A percentile compares a stretch with the other conserved stretches of the same genome.
Conservation (phyloP, 2,113 vertebrate genomes). For the Coregonus clupeaformis region DNA sequence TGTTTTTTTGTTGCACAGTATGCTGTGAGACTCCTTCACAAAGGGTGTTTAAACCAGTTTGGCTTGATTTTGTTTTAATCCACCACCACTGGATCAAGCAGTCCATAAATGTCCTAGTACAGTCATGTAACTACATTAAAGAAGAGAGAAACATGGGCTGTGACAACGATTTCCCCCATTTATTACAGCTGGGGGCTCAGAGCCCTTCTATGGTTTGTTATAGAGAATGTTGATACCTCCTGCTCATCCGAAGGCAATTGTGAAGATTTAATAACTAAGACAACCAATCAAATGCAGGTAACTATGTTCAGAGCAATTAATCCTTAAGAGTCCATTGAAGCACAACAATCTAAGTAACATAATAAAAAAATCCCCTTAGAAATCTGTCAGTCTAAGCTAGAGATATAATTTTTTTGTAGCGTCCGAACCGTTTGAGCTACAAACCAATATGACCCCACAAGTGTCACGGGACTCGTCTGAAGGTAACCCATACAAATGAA, state of each 20-base stretch:
- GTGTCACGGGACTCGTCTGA: too few relatives aligned
- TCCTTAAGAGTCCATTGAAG: background rate
- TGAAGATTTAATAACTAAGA: conserved; percentile 23
- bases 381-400: too few relatives aligned
- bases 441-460: too few relatives aligned
- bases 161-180: conserved; percentile 69
- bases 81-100: conserved; percentile 68
- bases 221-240: conserved; percentile 55
- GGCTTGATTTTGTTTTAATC: conserved; percentile 78
- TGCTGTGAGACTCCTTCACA: conserved; percentile 50
- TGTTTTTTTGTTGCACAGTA: conserved; percentile 53
- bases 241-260: conserved; percentile 58
- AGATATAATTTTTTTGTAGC: too few relatives aligned
- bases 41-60: conserved; percentile 65
- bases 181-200: conserved; percentile 44
- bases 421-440: too few relatives aligned
- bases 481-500: too few relatives aligned
- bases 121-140: conserved; percentile 74
- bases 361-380: background rate
- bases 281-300: background rate
- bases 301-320: background rate
- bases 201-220: conserved; percentile 63
- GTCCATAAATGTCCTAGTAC: conserved; percentile 71
- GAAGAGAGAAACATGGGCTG: conserved; percentile 68
- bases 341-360: background rate